These are phyloP conservation scores for Loxodonta africana DNA, from an alignment of 2,113 vertebrate genomes.

Conservation along the genomic window DNA sequence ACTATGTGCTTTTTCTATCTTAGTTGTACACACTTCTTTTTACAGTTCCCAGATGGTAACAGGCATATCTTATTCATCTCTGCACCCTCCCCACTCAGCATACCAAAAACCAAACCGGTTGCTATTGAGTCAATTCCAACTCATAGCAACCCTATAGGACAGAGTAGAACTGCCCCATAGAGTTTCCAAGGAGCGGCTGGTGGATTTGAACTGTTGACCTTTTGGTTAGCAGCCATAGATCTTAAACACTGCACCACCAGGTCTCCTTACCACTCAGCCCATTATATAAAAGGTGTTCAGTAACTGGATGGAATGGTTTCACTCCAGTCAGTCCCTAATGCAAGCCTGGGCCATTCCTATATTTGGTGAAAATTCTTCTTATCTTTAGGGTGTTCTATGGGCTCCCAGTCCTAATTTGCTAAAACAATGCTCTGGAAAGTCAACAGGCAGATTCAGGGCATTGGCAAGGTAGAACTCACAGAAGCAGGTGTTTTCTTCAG, in stretches of 20 bases:
- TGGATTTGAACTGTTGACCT: too few relatives aligned
- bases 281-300: accelerated
- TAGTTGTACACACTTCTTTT: background rate
- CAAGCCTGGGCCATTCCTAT: background rate
- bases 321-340: background rate
- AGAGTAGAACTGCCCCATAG: too few relatives aligned
- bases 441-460: background rate
- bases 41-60: too few relatives aligned
- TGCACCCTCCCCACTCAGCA: too few relatives aligned
- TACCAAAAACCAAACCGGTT: too few relatives aligned
- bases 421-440: background rate
- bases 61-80: background rate
- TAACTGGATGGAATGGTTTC: background rate
- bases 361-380: background rate
- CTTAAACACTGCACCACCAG: too few relatives aligned
- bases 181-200: too few relatives aligned
- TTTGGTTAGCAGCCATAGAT: too few relatives aligned
- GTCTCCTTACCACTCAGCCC: background rate
- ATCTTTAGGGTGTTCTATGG: background rate
- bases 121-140: too few relatives aligned
- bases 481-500: background rate
- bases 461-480: background rate
- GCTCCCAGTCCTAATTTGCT: background rate
- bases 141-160: too few relatives aligned
- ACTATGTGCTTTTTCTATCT: background rate